These are phyloP conservation scores for Actinia tenebrosa DNA, from an alignment of 64 coral and sea anemone species.

Conservation along the genomic window DNA sequence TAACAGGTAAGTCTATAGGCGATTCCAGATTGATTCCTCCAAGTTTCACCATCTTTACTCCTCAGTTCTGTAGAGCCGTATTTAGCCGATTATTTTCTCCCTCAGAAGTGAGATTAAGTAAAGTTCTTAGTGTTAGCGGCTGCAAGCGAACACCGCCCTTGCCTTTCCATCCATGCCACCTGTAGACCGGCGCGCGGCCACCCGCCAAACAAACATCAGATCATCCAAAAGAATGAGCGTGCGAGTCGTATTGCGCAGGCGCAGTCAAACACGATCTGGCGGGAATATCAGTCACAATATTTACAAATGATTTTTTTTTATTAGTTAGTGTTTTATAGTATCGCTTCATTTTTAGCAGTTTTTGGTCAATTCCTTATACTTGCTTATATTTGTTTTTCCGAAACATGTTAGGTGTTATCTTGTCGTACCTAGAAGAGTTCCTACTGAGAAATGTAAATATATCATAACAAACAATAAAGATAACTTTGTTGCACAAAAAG, in stretches of 20 bases:
- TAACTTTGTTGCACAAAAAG: too few species aligned
- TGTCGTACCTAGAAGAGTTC: not conserved
- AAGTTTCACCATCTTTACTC: not conserved
- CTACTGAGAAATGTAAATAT: not conserved
- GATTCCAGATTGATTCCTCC: not conserved
- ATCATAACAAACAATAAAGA: too few species aligned
- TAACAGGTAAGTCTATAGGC: not conserved
- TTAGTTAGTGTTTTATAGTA: not conserved
- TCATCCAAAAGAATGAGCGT: not conserved
- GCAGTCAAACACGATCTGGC: not conserved
- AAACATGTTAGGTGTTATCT: too few species aligned
- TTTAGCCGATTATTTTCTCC: not conserved
- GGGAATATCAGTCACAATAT: not conserved
- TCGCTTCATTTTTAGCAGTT: not conserved
- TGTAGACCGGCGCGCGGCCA: slow-evolving; percentile 4
- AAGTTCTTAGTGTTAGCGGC: not conserved
- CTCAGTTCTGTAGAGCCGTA: not conserved
- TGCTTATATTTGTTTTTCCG: too few species aligned
- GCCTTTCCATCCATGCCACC: not conserved
- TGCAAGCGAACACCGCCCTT: slow-evolving; percentile 14
- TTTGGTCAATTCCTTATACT: too few species aligned
- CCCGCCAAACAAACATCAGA: slow-evolving; percentile 21
- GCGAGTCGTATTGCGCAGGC: not conserved
- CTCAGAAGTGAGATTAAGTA: not conserved
- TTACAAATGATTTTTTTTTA: not conserved